Evolutionary conservation across 2,113 vertebrate species (phyloP).

Genomic region (Psilopogon haemacephalus): DNA sequence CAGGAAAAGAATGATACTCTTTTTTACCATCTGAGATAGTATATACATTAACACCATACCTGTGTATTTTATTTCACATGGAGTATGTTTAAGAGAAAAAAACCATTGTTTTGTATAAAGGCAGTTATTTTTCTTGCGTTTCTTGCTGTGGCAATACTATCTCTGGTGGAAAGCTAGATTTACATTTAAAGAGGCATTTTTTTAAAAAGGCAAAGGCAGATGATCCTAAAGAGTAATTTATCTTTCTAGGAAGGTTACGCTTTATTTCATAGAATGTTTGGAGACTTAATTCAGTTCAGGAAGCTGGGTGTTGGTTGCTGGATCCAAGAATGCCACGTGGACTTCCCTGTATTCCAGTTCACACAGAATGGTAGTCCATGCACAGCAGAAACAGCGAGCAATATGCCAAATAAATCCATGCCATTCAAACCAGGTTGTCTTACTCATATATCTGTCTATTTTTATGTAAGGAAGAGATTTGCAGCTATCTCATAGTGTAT

Average conservation of each 20-base stretch:
- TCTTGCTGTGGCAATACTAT: constrained; percentile 57
- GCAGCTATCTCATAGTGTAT: neutral
- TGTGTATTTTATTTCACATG: neutral
- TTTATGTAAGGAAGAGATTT: neutral
- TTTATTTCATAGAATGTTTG: constrained; percentile 30
- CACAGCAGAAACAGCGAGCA: neutral
- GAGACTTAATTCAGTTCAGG: neutral
- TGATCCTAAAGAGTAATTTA: constrained; percentile 19
- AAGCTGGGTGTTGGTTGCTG: neutral
- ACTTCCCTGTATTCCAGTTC: neutral
- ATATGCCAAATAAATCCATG: neutral
- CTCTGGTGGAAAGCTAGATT: constrained; percentile 47
- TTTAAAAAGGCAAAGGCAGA: constrained; percentile 37
- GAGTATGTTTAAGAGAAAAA: neutral
- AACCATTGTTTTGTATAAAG: neutral
- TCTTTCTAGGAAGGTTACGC: neutral
- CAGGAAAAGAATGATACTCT: neutral
- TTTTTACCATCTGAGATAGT: neutral
- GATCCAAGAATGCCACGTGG: neutral
- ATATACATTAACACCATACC: neutral
- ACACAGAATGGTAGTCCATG: neutral
- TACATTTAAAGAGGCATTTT: constrained; percentile 57
- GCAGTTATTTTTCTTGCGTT: constrained; percentile 31
- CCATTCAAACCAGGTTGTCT: neutral
- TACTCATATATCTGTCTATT: constrained; percentile 1